phyloP scores from a whole-genome alignment of 2,888 invertebrate species.

The Leucophenga maculata region DNA sequence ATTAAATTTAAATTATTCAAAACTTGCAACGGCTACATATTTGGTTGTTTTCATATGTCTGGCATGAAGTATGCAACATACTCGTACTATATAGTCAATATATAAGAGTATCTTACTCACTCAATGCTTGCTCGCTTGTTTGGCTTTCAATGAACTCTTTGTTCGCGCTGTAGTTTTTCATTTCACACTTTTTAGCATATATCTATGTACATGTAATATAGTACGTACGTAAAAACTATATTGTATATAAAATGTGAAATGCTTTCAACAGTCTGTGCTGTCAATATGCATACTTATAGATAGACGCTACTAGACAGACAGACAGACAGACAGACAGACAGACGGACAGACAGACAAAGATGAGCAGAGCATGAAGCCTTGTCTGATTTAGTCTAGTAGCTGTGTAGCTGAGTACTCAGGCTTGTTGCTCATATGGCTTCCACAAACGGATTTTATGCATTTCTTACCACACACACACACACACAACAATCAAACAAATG shows the following conservation, averaged over 20 bases:
- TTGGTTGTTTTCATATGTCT: conserved; percentile 17
- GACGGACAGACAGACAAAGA: conserved; percentile 7
- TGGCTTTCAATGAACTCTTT: conserved; percentile 8
- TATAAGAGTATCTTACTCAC: conserved; percentile 3
- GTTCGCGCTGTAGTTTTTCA: neutral
- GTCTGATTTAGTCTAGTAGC: neutral
- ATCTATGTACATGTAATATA: too few species aligned
- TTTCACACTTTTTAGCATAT: conserved; percentile 3
- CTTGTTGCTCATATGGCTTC: conserved; percentile 55
- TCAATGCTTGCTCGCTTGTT: conserved; percentile 1
- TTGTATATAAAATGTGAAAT: neutral
- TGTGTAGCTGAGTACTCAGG: conserved; percentile 39
- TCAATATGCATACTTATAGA: neutral
- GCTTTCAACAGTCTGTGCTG: neutral
- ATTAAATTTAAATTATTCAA: conserved; percentile 44
- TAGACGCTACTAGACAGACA: neutral
- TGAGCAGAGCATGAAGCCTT: neutral
- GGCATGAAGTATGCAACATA: conserved; percentile 8
- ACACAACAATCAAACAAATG: too few species aligned
- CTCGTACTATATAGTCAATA: conserved; percentile 14
- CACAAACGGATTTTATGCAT: conserved; percentile 30
- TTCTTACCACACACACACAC: too few species aligned
- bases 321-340: conserved; percentile 12
- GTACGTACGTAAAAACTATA: too few species aligned
- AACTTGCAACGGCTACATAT: neutral